Base-by-base conservation (phyloP, 1,140 invertebrate species). In the Dryas iulia region DNA sequence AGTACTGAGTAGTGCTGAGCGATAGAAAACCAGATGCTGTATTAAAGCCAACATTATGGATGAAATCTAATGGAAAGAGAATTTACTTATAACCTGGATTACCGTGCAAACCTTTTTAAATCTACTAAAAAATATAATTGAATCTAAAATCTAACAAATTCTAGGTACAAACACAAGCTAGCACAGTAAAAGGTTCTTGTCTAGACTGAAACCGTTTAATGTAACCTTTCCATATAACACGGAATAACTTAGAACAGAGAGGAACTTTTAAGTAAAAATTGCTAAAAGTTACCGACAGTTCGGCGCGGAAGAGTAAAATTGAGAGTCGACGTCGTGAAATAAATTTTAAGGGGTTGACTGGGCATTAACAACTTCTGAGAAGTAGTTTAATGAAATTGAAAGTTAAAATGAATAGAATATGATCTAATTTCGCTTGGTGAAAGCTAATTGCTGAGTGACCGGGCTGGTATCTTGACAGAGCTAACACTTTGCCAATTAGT, bases 321-420 rank as follows among this genome's bases (percentile, higher is more conserved):
- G 52, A 47, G 39, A 57, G 57, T 23, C 31, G 63, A 14, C 59
- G 53, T 66, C 23, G 59, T 31, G 28, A 59, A 68, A 68, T 68
- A 61, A 68, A 68, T 39, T 68, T 68, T 39, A 57, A 68, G 59
- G 39, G 66, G 66, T 68, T 68, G 47, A 68, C 21, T 68, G 58
- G 25, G 60, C 54, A 31, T 70, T 59, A 64, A 31, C 25, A 35
- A 59, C 56, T 8, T 53, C 63, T 61, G 57, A 21, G 23, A 23
- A 0, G 7, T 10, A 31, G n/a, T 18, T 18, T 10, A 56, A 57
- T 30, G 28, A 61, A 62, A 68, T 39, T 47, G 52, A 47, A 11
- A 21, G 26, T 57, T 61, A 56, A 68, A 39, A 25, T 57, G 24
- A 39, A 57, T 25, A 12, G 14, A 24, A 47, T 67, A 25, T 56